These are phyloP conservation scores for Pollenia labialis DNA, from an alignment of 2,888 invertebrate species.

Conservation along the genomic window DNA sequence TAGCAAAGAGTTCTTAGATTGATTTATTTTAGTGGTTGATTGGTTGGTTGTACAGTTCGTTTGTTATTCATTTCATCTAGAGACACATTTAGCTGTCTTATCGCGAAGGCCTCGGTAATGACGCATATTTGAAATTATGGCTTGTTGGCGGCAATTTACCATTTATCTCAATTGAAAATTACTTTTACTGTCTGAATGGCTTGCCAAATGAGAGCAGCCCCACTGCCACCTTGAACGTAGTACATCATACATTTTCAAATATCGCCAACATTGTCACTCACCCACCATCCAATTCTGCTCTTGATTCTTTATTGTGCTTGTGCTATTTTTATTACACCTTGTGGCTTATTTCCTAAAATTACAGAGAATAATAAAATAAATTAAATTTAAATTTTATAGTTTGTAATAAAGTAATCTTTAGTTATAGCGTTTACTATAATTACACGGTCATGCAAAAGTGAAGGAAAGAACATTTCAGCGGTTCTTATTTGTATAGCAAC, in stretches of 20 bases:
- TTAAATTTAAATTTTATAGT: constrained; percentile 28
- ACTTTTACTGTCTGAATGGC: not conserved
- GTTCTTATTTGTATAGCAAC: no score
- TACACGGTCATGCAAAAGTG: not conserved
- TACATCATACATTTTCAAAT: constrained; percentile 23
- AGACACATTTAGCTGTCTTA: constrained; percentile 4
- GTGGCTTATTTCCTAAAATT: constrained; percentile 30
- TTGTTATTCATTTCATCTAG: constrained; percentile 16
- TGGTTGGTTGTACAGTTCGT: not conserved
- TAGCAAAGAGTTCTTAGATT: constrained; percentile 9
- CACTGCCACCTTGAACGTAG: constrained; percentile 23
- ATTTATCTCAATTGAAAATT: constrained; percentile 31
- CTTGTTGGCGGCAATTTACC: constrained; percentile 5
- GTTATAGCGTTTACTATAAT: not conserved
- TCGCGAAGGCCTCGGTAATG: constrained; percentile 17
- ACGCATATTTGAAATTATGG: constrained; percentile 24
- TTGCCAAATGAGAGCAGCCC: constrained; percentile 29
- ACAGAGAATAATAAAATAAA: constrained; percentile 9
- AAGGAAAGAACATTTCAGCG: not conserved
- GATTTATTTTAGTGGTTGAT: constrained; percentile 13
- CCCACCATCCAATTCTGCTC: not conserved
- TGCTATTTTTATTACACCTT: constrained; percentile 16
- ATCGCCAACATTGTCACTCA: not conserved
- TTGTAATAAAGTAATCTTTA: not conserved
- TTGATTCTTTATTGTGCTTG: not conserved